A percentile compares a stretch with the other conserved stretches of the same genome.
Evolutionary conservation across 2,113 vertebrate genomes (phyloP).

Genomic region (Ptilorrhoa leucosticta): DNA sequence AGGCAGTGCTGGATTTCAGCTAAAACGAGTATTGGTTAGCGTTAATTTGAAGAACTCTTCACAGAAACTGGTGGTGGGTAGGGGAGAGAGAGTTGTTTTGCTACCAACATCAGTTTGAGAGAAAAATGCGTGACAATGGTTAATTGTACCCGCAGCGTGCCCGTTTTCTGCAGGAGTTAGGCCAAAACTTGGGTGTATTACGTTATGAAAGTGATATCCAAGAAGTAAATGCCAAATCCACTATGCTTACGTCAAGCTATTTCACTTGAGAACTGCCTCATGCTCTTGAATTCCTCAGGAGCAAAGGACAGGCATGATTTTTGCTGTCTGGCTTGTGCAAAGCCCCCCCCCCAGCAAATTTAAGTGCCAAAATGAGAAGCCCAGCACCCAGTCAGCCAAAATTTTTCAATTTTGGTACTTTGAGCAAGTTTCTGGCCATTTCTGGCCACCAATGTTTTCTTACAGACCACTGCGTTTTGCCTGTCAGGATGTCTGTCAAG

Average conservation of each 20-base stretch:
- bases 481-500: neutral
- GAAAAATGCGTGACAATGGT: constrained; percentile 1
- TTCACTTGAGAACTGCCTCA: constrained; percentile 35
- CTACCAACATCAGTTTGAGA: constrained; percentile 5
- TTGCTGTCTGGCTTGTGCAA: neutral
- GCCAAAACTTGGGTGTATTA: constrained; percentile 20
- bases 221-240: constrained; percentile 41
- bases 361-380: neutral
- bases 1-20: constrained; percentile 98
- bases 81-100: neutral
- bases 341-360: neutral
- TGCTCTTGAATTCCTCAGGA: constrained; percentile 11
- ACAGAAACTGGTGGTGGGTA: neutral
- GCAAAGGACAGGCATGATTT: neutral
- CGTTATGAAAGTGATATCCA: constrained; percentile 33
- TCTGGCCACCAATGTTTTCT: rapidly evolving
- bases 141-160: neutral
- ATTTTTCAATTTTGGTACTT: neutral
- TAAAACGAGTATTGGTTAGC: constrained; percentile 69
- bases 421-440: neutral
- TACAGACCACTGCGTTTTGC: neutral
- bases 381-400: neutral
- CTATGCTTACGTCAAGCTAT: constrained; percentile 12
- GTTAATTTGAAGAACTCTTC: constrained; percentile 2
- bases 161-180: constrained; percentile 29